phyloP scores from a whole-genome alignment of 2,113 vertebrate species.

The Helogale parvula region DNA sequence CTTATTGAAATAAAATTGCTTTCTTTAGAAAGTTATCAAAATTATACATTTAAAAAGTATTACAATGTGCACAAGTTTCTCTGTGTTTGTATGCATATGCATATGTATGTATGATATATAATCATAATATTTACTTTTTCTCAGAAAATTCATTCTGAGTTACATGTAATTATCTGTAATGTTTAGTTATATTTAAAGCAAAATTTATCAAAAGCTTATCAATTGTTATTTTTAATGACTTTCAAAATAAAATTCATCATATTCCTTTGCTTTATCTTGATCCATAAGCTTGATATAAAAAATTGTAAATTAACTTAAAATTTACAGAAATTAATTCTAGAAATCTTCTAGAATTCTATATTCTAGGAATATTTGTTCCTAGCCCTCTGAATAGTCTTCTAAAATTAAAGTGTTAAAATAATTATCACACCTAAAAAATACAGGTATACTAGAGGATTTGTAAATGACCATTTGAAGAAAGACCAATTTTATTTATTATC shows the following conservation, averaged over 20 bases:
- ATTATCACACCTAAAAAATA: not conserved
- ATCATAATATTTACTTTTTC: not conserved
- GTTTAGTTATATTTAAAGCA: not conserved
- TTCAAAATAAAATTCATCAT: not conserved
- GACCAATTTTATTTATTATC: slow-evolving; percentile 1
- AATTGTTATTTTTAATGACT: not conserved
- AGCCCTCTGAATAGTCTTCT: not conserved
- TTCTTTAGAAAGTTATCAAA: not conserved
- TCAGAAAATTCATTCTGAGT: not conserved
- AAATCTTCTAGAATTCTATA: no score
- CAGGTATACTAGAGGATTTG: not conserved
- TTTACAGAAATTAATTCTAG: not conserved
- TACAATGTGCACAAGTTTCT: not conserved
- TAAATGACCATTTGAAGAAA: slow-evolving; percentile 47
- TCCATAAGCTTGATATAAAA: not conserved
- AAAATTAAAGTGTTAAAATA: slow-evolving; percentile 52
- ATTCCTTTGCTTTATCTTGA: not conserved
- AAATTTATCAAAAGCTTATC: not conserved
- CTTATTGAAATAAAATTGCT: not conserved
- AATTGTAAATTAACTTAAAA: not conserved
- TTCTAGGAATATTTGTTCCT: not conserved
- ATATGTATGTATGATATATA: not conserved
- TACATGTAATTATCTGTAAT: not conserved
- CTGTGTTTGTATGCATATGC: not conserved
- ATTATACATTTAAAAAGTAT: not conserved